A percentile compares a stretch with the other conserved stretches of the same genome.
phyloP scores from a whole-genome alignment of 2,113 vertebrate species.

The Cacatua alba region DNA sequence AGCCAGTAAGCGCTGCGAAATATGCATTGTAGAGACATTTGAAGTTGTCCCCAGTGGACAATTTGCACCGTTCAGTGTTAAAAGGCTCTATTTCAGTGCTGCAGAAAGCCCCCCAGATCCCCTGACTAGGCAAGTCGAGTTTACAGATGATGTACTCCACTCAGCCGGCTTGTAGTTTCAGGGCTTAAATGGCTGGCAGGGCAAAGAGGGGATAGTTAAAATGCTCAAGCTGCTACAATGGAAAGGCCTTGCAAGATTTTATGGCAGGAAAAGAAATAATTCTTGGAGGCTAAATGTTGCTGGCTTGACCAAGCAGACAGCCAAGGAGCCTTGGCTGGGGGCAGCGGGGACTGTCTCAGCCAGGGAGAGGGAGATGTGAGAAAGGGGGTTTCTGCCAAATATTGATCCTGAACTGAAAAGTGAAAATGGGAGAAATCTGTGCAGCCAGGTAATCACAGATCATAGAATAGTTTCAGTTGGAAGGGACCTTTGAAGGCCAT shows the following conservation, averaged over 20 bases:
- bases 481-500: neutral
- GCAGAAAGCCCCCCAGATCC: constrained; percentile 61
- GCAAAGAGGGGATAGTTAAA: constrained; percentile 67
- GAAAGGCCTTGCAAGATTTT: constrained; percentile 56
- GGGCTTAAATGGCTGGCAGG: constrained; percentile 66
- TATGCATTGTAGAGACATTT: constrained; percentile 70
- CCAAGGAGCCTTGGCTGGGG: neutral
- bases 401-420: neutral
- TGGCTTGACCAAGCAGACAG: constrained; percentile 27
- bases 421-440: neutral
- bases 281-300: constrained; percentile 9
- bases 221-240: constrained; percentile 49
- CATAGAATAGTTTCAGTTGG: neutral
- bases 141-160: constrained; percentile 69
- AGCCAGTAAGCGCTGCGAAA: constrained; percentile 56
- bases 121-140: constrained; percentile 56
- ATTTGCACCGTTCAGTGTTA: constrained; percentile 72
- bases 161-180: constrained; percentile 47
- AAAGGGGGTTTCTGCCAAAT: neutral
- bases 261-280: neutral
- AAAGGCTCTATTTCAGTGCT: constrained; percentile 69
- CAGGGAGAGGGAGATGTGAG: neutral
- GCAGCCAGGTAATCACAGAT: neutral
- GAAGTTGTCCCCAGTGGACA: constrained; percentile 75
- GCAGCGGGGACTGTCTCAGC: neutral